Conservation (phyloP, 2,113 vertebrate species). For the Halcyon senegalensis region DNA sequence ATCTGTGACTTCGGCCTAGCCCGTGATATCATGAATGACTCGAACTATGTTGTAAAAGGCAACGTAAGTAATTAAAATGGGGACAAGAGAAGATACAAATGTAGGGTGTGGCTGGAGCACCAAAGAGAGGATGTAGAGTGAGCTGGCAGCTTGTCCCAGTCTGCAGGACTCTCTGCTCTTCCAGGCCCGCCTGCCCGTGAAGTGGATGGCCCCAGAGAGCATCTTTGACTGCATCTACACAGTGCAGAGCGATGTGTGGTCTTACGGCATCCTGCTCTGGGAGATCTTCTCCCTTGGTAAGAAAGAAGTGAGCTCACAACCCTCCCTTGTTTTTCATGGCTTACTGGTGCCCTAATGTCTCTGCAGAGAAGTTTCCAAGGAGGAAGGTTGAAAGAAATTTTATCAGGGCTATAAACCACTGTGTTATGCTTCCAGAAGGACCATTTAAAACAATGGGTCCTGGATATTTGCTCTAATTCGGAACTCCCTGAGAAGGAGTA, state of each 20-base stretch:
- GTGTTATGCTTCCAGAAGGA: neutral
- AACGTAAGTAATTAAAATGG: constrained; percentile 82
- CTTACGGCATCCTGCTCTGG: constrained; percentile 97
- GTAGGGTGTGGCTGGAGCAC: neutral
- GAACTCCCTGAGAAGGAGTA: neutral
- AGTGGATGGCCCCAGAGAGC: constrained; percentile 99
- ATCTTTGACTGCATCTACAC: constrained; percentile 98
- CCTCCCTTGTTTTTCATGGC: neutral
- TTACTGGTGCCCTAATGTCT: neutral
- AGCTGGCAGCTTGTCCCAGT: neutral
- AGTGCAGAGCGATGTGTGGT: constrained; percentile 97
- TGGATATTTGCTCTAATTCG: neutral
- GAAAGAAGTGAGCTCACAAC: neutral
- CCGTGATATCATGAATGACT: constrained; percentile 96
- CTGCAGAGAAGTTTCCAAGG: neutral
- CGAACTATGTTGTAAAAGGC: constrained; percentile 97
- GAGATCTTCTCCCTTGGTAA: constrained; percentile 97
- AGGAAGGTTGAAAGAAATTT: neutral
- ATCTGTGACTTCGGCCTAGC: constrained; percentile 98
- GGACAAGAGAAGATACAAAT: neutral
- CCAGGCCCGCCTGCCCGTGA: constrained; percentile 95
- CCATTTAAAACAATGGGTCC: neutral
- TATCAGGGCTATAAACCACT: neutral
- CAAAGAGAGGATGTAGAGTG: neutral
- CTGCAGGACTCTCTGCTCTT: neutral